Base-by-base conservation (phyloP, 2,888 invertebrate genomes). In the Junonia oenone region DNA sequence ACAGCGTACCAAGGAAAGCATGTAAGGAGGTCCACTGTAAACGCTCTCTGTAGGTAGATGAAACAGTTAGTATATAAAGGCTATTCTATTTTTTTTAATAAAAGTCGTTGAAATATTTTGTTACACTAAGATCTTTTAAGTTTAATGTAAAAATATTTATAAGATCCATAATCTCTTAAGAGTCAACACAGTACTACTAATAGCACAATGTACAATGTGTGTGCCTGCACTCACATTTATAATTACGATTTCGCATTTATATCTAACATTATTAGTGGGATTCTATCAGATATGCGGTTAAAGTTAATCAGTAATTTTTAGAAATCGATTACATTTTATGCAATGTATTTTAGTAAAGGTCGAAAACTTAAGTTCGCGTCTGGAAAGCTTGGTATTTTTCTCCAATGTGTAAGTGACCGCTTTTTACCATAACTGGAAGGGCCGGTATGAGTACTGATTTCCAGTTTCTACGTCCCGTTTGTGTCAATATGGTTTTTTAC, bases 1-100 rank as follows among this genome's bases (percentile, higher is more conserved):
- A 85, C 1, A 0, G 76, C 69, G 54, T 90, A 89, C 88, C 91
- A 91, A 1, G 91, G 91, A 35, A 91, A 85, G 63, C 86, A 84
- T 6, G 86, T 81, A 1, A 91, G 17, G 1, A 91, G 71, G 64
- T 91, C 91, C 6, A 88, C 49, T 14, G 78, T 40, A 59, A 91
- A 91, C 37, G 81, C 71, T 6, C 87, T 79, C 83, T 90, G 68
- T 47, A 80, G 4, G 5, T 11, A 40, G 4, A 19, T 17, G n/a
- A 19, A 40, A 11, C 17, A 22, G 38, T 19, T 1, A n/a, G n/a
- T n/a, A n/a, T n/a, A n/a, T n/a, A n/a, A n/a, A n/a, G n/a, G n/a
- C n/a, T n/a, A n/a, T n/a, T n/a, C n/a, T n/a, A n/a, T n/a, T n/a
- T n/a, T n/a, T n/a, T n/a, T n/a, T n/a, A n/a, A n/a, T n/a, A n/a